Percentiles rank a stretch among this genome's conserved stretches.
These are phyloP conservation scores for Saxidomus purpurata DNA, from an alignment of 1,140 invertebrate genomes.

Conservation along the genomic window DNA sequence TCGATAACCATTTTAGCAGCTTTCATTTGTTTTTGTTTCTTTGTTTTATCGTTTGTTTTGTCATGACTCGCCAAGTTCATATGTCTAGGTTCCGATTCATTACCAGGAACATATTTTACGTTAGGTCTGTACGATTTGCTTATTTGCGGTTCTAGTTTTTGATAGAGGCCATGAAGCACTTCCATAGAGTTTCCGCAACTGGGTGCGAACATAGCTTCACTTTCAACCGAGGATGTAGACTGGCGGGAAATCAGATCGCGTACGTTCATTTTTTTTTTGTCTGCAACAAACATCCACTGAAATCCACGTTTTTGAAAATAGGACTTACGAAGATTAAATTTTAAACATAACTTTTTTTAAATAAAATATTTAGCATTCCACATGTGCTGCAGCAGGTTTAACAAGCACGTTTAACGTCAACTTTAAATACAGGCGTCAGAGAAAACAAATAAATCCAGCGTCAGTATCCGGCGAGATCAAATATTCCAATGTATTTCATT, in stretches of 20 bases:
- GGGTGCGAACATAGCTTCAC: neutral
- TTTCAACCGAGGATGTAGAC: constrained; percentile 18
- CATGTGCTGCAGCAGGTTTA: neutral
- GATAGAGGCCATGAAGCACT: constrained; percentile 28
- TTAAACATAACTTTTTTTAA: too few relatives aligned
- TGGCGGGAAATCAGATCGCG: constrained; percentile 35
- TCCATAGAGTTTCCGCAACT: constrained; percentile 20
- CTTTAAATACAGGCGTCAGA: neutral
- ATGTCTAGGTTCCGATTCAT: neutral
- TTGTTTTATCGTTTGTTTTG: neutral
- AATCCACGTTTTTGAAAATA: too few relatives aligned
- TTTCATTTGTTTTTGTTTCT: constrained; percentile 43
- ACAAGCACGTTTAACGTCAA: too few relatives aligned
- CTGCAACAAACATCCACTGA: neutral
- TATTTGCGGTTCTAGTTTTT: constrained; percentile 52
- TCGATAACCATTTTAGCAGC: constrained; percentile 22
- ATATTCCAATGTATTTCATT: neutral
- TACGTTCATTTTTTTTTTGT: neutral
- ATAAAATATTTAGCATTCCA: too few relatives aligned
- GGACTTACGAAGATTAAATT: too few relatives aligned
- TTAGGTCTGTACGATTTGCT: constrained; percentile 53
- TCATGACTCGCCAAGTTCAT: too few relatives aligned
- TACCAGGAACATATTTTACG: neutral
- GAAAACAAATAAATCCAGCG: too few relatives aligned
- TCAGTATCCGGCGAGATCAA: too few relatives aligned